A percentile compares a stretch with the other conserved stretches of the same genome.
phyloP scores from a whole-genome alignment of 2,888 invertebrate species.

The Monochamus alternatus region DNA sequence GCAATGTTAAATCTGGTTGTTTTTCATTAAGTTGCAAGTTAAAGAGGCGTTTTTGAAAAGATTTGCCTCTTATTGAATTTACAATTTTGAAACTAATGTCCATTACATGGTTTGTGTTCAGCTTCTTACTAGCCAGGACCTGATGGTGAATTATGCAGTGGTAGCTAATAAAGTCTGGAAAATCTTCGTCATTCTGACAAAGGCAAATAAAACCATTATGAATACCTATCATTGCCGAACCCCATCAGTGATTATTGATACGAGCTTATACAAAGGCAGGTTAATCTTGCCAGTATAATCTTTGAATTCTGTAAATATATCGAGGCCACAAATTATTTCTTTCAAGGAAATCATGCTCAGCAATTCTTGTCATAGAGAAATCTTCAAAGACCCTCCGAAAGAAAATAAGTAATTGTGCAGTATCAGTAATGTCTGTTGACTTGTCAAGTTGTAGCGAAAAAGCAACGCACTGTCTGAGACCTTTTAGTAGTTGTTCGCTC shows the following conservation, averaged over 20 bases:
- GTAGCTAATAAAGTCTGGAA: conserved; percentile 46
- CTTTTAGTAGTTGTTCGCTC: too few relatives aligned
- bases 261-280: conserved; percentile 7
- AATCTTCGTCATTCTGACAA: conserved; percentile 40
- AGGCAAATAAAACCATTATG: conserved; percentile 49
- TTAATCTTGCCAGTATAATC: neutral
- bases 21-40: conserved; percentile 40
- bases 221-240: conserved; percentile 50
- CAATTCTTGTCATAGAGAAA: neutral
- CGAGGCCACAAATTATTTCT: neutral
- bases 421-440: too few relatives aligned
- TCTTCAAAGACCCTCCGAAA: neutral
- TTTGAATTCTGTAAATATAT: neutral
- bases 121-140: conserved; percentile 39
- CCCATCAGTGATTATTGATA: conserved; percentile 51
- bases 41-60: conserved; percentile 40
- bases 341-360: neutral
- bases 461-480: too few relatives aligned
- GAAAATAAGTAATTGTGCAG: too few relatives aligned
- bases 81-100: conserved; percentile 25
- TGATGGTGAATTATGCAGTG: conserved; percentile 45
- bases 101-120: conserved; percentile 40
- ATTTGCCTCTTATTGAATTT: conserved; percentile 37
- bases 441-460: too few relatives aligned
- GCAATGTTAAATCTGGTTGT: conserved; percentile 37